phyloP scores from a whole-genome alignment of 2,888 invertebrate genomes.

The Cantharis nigra region DNA sequence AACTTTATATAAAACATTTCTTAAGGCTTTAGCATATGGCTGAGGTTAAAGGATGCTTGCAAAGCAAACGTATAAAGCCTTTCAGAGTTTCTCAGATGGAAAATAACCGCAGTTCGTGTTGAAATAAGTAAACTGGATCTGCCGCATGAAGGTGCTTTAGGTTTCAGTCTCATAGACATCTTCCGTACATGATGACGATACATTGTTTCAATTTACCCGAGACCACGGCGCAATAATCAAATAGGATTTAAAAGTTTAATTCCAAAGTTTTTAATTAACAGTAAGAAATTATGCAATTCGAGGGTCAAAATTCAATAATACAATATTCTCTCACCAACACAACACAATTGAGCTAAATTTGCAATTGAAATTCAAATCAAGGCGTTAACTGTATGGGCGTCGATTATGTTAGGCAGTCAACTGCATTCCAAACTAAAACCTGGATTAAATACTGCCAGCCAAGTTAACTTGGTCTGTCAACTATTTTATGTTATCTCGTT shows the following conservation, averaged over 20 bases:
- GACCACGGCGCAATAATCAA: background rate
- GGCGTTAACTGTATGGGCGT: background rate
- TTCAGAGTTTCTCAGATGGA: constrained; percentile 38
- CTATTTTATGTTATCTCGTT: background rate
- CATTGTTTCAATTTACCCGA: background rate
- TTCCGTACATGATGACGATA: background rate
- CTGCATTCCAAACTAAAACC: constrained; percentile 15
- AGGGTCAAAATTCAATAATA: background rate
- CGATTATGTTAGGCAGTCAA: constrained; percentile 15
- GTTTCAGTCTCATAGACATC: background rate
- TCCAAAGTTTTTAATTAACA: background rate
- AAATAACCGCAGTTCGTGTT: constrained; percentile 36
- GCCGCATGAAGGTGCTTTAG: constrained; percentile 5
- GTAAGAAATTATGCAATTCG: background rate
- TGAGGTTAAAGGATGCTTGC: constrained; percentile 10
- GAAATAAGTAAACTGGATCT: constrained; percentile 37
- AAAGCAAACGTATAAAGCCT: constrained; percentile 35
- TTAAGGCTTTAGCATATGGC: constrained; percentile 3
- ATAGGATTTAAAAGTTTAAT: background rate
- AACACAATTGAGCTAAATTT: constrained; percentile 11
- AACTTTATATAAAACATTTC: background rate
- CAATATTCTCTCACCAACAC: background rate
- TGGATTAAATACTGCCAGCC: background rate
- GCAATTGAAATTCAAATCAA: constrained; percentile 22
- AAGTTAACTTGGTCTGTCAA: background rate